phyloP scores from a whole-genome alignment of 2,113 vertebrate genomes.

The Colistium nudipinnis region DNA sequence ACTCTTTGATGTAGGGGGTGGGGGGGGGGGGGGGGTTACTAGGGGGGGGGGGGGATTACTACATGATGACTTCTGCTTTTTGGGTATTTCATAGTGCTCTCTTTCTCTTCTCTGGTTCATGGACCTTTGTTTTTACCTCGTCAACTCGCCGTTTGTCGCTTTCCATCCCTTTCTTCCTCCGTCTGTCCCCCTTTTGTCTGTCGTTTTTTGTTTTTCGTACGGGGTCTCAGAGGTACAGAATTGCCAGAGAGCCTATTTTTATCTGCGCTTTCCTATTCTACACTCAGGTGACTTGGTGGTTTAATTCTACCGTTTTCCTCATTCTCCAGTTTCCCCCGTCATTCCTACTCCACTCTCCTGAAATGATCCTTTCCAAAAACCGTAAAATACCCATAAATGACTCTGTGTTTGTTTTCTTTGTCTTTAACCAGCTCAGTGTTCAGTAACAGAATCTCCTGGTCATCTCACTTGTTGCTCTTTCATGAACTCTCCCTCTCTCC shows the following conservation, averaged over 20 bases:
- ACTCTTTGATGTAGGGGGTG: not conserved
- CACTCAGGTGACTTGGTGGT: constrained; percentile 88
- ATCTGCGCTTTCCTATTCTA: constrained; percentile 84
- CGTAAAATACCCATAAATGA: not conserved
- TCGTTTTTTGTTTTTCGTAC: constrained; percentile 38
- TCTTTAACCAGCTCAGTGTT: constrained; percentile 29
- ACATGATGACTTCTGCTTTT: not conserved
- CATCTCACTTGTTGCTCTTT: constrained; percentile 45
- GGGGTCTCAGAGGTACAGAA: constrained; percentile 89
- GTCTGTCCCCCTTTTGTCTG: constrained; percentile 58
- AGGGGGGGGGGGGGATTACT: constrained; percentile 12
- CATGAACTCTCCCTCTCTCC: constrained; percentile 79
- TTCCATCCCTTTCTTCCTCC: constrained; percentile 51
- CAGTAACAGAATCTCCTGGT: constrained; percentile 27
- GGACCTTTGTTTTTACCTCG: constrained; percentile 65
- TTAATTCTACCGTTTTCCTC: constrained; percentile 55
- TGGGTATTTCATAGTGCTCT: constrained; percentile 52
- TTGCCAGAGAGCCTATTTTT: constrained; percentile 97
- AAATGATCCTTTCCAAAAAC: constrained; percentile 5
- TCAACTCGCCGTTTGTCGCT: constrained; percentile 29
- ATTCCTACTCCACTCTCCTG: not conserved
- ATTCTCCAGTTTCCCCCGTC: not conserved
- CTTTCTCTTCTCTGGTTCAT: constrained; percentile 66
- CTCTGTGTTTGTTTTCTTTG: constrained; percentile 6
- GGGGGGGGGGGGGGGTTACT: too few relatives aligned